Evolutionary conservation across 2,888 invertebrate genomes (phyloP), one percentile per base, ranked within the genome.

Genomic region (Gisinianus flammeolus): DNA sequence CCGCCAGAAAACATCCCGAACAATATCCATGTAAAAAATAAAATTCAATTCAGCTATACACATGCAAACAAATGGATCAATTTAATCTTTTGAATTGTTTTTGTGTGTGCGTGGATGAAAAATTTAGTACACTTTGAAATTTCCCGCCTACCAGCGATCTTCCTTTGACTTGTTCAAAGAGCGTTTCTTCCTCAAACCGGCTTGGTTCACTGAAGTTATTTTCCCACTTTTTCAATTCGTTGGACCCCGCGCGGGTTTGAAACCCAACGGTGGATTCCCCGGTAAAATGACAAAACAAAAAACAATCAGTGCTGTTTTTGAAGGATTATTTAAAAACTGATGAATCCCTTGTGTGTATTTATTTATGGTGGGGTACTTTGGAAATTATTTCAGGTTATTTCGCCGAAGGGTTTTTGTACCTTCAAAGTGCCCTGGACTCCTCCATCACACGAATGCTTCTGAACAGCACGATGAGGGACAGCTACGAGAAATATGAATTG

Each of bases 191-290:
- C 67, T 82, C 5, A 82, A 84, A 35, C 81, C 83, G n/a, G 80
- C 80, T 8, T 95, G 94, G 94, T 88, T 89, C 24, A 94, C 94
- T 0, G 44, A 44, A 2, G 19, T 12, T 44, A 86, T 92, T 67
- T 94, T 91, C 87, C 92, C 91, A 0, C 82, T 88, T 35, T 92
- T 90, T 86, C 92, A 91, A 86, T 85, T 87, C 3, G 89, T 91
- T 1, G 94, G 94, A 1, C 94, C 94, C 0, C 87, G 94, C 81
- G 89, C 90, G 74, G n/a, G n/a, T n/a, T n/a, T n/a, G n/a, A 83
- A 85, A 0, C 10, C n/a, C 24, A 83, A 85, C 0, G 92, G 91
- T 44, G 91, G 90, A 22, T 83, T 87, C 78, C 92, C 93, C 82
- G 92, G 93, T 58, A 58, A 44, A 44, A 44, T 44, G 16, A 44